Conservation (phyloP, 2,888 invertebrate genomes). For the Cremastinae sp. region DNA sequence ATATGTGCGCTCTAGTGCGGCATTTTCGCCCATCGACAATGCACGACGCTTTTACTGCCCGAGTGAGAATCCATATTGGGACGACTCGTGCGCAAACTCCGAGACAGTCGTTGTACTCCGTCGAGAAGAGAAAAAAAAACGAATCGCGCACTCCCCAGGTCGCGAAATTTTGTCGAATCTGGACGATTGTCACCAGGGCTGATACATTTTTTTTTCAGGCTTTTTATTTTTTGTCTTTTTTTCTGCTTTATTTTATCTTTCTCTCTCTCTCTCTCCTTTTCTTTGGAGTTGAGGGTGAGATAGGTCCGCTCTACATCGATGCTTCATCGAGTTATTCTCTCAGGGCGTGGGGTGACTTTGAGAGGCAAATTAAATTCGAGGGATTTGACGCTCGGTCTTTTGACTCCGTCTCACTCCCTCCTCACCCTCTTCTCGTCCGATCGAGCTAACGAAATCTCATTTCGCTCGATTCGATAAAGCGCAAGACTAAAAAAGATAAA, state of each 20-base stretch:
- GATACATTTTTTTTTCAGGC: background rate
- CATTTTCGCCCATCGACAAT: conserved; percentile 47
- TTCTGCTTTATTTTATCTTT: background rate
- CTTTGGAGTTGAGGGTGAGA: too few species aligned
- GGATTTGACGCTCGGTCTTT: conserved; percentile 30
- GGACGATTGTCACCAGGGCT: too few species aligned
- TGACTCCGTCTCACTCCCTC: background rate
- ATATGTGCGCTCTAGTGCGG: conserved; percentile 54
- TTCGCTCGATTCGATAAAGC: background rate
- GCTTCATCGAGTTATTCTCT: conserved; percentile 46
- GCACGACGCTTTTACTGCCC: conserved; percentile 48
- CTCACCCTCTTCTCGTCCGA: background rate
- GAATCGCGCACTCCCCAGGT: background rate
- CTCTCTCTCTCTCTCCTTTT: too few species aligned
- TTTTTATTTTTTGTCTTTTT: too few species aligned
- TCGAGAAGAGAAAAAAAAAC: conserved; percentile 20
- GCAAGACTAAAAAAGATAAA: too few species aligned
- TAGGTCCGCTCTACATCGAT: background rate
- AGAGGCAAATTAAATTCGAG: conserved; percentile 54
- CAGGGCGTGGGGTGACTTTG: background rate
- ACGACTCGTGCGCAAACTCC: conserved; percentile 72
- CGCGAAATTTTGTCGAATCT: background rate
- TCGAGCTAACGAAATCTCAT: conserved; percentile 14
- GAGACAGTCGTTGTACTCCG: conserved; percentile 25
- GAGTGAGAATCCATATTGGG: conserved; percentile 73